These are phyloP conservation scores for Upupa epops DNA, from an alignment of 2,113 vertebrate genomes.

Conservation along the genomic window DNA sequence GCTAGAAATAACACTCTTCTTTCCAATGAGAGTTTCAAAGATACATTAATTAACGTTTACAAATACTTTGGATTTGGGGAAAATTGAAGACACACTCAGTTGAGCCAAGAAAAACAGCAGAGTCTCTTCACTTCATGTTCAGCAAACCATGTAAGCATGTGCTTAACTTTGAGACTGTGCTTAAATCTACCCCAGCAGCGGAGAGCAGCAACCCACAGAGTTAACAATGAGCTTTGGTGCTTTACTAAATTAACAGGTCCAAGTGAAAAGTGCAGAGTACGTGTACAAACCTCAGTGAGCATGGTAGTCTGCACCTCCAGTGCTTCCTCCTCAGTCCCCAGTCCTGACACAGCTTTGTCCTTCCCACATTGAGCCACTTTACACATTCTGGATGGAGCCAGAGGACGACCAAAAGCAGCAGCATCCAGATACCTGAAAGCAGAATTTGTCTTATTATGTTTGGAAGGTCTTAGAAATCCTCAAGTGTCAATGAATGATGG, in stretches of 20 bases:
- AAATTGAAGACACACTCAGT: not conserved
- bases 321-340: not conserved
- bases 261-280: not conserved
- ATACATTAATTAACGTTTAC: not conserved
- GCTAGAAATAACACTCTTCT: not conserved
- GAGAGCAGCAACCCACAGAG: not conserved
- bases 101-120: not conserved
- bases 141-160: fast-evolving
- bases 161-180: not conserved
- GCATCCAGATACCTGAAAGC: not conserved
- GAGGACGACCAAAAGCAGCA: fast-evolving
- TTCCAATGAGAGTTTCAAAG: not conserved
- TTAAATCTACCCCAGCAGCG: not conserved
- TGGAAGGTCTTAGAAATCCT: not conserved
- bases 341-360: not conserved
- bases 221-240: not conserved
- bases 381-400: not conserved
- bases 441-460: not conserved
- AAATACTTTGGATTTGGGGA: not conserved
- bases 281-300: not conserved
- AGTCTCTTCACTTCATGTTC: not conserved
- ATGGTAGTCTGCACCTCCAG: not conserved
- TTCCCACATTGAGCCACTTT: not conserved
- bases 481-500: not conserved
- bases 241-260: not conserved